phyloP scores from a whole-genome alignment of 2,113 vertebrate species.

The Meles meles region DNA sequence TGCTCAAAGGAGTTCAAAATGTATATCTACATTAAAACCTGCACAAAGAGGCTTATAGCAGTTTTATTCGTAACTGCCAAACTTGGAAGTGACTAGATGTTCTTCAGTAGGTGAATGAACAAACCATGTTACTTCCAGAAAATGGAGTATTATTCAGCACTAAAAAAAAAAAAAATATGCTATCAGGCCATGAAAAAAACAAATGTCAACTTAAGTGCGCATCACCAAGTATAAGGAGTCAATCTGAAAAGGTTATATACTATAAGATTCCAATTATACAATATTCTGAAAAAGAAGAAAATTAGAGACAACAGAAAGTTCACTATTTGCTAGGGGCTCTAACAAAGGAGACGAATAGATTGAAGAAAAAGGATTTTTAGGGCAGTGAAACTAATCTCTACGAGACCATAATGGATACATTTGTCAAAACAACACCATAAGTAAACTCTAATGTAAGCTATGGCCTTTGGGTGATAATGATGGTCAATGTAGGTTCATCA shows the following conservation, averaged over 20 bases:
- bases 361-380: background rate
- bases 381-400: background rate
- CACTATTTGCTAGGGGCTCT: background rate
- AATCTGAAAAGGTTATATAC: background rate
- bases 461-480: background rate
- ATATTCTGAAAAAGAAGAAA: background rate
- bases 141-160: background rate
- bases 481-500: background rate
- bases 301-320: background rate
- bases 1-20: background rate
- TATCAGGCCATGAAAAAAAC: background rate
- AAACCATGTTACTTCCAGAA: background rate
- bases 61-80: background rate
- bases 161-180: background rate
- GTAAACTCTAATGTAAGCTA: background rate
- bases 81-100: background rate
- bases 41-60: background rate
- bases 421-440: background rate
- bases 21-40: background rate
- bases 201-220: background rate
- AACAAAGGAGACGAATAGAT: accelerated
- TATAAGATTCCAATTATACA: background rate
- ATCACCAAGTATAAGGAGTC: background rate
- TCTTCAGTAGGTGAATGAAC: background rate
- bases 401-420: background rate